Conservation (phyloP, 2,797 vertebrate species). For the Myotis pilosus region DNA sequence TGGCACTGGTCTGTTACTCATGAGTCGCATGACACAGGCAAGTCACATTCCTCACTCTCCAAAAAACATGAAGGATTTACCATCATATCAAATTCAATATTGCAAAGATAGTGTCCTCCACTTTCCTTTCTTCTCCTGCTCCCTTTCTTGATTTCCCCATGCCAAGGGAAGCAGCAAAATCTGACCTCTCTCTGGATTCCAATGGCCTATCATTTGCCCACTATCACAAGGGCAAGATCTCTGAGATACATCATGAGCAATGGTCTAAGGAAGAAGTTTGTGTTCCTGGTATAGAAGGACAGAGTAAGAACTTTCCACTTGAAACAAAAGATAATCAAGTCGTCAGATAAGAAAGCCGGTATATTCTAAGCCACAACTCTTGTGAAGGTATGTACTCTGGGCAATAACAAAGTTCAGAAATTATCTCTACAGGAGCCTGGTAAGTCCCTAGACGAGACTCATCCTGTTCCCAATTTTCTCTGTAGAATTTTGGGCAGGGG, state of each 20-base stretch:
- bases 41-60: not conserved
- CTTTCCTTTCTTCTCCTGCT: not conserved
- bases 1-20: not conserved
- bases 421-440: not conserved
- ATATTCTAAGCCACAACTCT: not conserved
- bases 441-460: not conserved
- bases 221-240: not conserved
- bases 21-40: not conserved
- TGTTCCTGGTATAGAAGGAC: not conserved
- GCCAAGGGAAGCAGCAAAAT: slow-evolving; percentile 15
- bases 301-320: not conserved
- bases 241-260: not conserved
- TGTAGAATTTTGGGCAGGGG: not conserved
- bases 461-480: not conserved
- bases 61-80: not conserved
- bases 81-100: not conserved
- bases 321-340: not conserved
- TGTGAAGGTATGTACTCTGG: not conserved
- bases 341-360: not conserved
- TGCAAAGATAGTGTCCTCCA: not conserved
- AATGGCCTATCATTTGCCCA: not conserved
- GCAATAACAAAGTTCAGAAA: not conserved
- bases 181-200: not conserved
- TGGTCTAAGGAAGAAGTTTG: not conserved
- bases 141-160: not conserved